Evolutionary conservation across 2,113 vertebrate genomes (phyloP), one percentile per base, ranked within the genome.

Genomic region (Tyto alba): DNA sequence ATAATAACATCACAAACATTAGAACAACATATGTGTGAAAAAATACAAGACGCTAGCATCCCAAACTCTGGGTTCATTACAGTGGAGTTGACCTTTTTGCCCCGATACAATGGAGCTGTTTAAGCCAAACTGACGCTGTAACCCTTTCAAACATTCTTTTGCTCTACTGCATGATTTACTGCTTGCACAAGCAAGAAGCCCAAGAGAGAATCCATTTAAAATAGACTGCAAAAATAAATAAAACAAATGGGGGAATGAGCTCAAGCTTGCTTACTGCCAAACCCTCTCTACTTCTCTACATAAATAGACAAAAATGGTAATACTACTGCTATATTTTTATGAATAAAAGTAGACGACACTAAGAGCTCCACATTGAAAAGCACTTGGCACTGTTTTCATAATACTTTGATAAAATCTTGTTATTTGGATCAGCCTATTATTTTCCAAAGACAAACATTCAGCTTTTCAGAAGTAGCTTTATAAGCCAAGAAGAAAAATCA

Each of bases 131-230:
- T 64, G 34, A 8, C 68, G 7, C 50, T 25, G 29, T 59, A 38
- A 74, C 90, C 41, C 57, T 94, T 95, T 52, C 66, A 79, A 89
- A 16, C 0, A 0, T 76, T 78, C 36, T 92, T 86, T 94, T 3
- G 3, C 53, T 66, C 45, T 6, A 26, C 15, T 91, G 34, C 50
- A 45, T 94, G 87, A 96, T 91, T 79, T 81, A 79, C 87, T 90
- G 69, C 53, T 73, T 85, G 72, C 72, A 90, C 85, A 45, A 85
- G 59, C 8, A 34, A 80, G 72, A 82, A 96, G 56, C 50, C 36
- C 78, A 82, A 56, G 68, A 96, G 40, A 88, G 17, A 88, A 95
- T 73, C 52, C 30, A 55, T 81, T 77, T 86, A 75, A 96, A 90
- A 85, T 30, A 67, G 19, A 72, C n/a, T 30, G 80, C 16, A 81